Percentiles rank a stretch among this genome's conserved stretches.
phyloP scores from a whole-genome alignment of 2,888 invertebrate species.

The Campoplex capitator region DNA sequence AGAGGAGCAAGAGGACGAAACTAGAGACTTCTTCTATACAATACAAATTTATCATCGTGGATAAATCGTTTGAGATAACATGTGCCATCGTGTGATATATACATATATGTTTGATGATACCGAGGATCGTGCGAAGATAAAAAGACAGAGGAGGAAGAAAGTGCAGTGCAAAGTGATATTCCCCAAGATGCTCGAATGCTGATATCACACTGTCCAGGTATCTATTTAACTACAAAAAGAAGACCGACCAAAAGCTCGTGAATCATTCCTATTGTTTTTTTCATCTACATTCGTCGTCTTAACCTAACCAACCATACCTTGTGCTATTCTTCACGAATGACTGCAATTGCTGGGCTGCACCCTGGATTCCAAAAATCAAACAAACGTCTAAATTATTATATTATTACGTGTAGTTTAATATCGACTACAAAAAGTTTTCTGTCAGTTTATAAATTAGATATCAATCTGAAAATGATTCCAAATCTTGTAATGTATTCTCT shows the following conservation, averaged over 20 bases:
- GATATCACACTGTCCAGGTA: conserved; percentile 57
- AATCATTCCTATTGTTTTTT: conserved; percentile 31
- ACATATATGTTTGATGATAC: conserved; percentile 57
- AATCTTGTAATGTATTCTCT: no score
- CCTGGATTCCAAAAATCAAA: conserved; percentile 85
- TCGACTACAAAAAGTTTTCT: background rate
- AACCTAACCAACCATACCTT: conserved; percentile 72
- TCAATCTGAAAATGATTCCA: background rate
- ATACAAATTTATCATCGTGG: background rate
- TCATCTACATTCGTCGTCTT: conserved; percentile 20
- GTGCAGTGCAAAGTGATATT: conserved; percentile 52
- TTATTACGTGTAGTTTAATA: background rate
- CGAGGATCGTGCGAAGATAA: conserved; percentile 56
- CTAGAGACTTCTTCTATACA: conserved; percentile 14
- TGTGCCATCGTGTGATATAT: conserved; percentile 39
- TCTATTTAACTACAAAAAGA: conserved; percentile 63
- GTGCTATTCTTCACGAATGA: conserved; percentile 86
- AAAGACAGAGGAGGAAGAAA: conserved; percentile 24
- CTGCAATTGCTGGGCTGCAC: conserved; percentile 90
- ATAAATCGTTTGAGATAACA: conserved; percentile 16
- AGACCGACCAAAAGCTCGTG: conserved; percentile 46
- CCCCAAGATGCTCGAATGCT: conserved; percentile 54
- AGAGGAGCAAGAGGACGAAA: background rate
- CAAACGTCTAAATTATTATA: background rate
- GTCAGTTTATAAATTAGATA: background rate